These are phyloP conservation scores for Dione juno DNA, from an alignment of 2,888 invertebrate species.

Conservation along the genomic window DNA sequence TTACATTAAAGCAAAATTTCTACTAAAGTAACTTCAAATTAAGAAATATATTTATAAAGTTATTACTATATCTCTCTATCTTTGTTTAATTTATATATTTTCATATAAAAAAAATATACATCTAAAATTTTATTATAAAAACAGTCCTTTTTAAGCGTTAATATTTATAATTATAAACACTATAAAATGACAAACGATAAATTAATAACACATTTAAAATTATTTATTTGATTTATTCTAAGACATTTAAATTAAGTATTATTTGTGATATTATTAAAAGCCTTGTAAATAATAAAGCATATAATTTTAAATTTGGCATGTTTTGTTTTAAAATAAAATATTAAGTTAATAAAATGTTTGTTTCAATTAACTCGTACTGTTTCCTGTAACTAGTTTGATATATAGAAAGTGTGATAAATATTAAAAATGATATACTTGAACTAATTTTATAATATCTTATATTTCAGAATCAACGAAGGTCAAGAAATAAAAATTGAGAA, in stretches of 20 bases:
- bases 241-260: not conserved
- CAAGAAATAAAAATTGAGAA: constrained; percentile 26
- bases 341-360: not conserved
- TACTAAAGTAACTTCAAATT: too few relatives aligned
- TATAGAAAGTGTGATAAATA: not conserved
- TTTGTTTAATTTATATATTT: too few relatives aligned
- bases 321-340: constrained; percentile 47
- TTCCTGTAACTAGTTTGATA: not conserved
- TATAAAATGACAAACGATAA: not conserved
- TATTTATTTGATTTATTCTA: not conserved
- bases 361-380: not conserved
- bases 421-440: not conserved
- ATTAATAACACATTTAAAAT: not conserved
- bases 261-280: constrained; percentile 4
- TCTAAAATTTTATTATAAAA: too few relatives aligned
- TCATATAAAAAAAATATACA: too few relatives aligned
- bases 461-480: constrained; percentile 19
- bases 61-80: too few relatives aligned
- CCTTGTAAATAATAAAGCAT: constrained; percentile 4
- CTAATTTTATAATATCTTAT: not conserved
- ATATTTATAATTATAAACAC: too few relatives aligned
- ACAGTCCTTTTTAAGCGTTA: too few relatives aligned
- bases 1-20: too few relatives aligned
- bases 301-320: constrained; percentile 54
- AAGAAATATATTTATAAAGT: too few relatives aligned